phyloP scores from a whole-genome alignment of 2,888 invertebrate genomes.

The Eupithecia subumbrata region DNA sequence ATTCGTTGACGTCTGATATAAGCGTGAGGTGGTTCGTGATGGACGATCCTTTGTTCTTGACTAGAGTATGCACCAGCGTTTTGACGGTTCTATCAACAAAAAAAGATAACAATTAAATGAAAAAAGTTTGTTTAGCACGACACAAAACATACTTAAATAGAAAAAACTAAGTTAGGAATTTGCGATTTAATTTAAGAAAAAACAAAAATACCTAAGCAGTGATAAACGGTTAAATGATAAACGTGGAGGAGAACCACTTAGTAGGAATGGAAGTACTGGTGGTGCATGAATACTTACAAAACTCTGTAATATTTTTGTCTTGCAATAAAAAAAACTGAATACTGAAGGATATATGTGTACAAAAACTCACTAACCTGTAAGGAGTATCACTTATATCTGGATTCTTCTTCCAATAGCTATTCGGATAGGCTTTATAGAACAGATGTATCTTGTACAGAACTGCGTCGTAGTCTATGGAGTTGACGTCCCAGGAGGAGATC shows the following conservation, averaged over 20 bases:
- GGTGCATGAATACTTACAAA: too few species aligned
- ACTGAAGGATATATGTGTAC: too few species aligned
- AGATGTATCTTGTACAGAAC: slow-evolving; percentile 93
- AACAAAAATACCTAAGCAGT: too few species aligned
- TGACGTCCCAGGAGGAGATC: slow-evolving; percentile 90
- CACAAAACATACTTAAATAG: too few species aligned
- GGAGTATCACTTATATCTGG: slow-evolving; percentile 91
- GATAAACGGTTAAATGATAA: too few species aligned
- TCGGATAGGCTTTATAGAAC: slow-evolving; percentile 95
- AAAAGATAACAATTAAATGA: not conserved
- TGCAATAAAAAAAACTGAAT: too few species aligned
- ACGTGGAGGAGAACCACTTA: too few species aligned
- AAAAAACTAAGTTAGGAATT: too few species aligned
- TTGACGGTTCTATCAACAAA: slow-evolving; percentile 90
- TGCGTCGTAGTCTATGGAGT: slow-evolving; percentile 89
- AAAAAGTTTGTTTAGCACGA: not conserved
- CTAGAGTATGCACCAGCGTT: slow-evolving; percentile 96
- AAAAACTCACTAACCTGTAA: too few species aligned
- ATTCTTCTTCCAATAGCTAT: slow-evolving; percentile 93
- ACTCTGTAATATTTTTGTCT: too few species aligned
- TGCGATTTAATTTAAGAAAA: too few species aligned
- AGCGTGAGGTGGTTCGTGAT: slow-evolving; percentile 91
- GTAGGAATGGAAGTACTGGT: too few species aligned
- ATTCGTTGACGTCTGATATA: slow-evolving; percentile 90
- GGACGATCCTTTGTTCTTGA: slow-evolving; percentile 92